These are phyloP conservation scores for Pediacus dermestoides DNA, from an alignment of 2,888 invertebrate species.

Conservation along the genomic window DNA sequence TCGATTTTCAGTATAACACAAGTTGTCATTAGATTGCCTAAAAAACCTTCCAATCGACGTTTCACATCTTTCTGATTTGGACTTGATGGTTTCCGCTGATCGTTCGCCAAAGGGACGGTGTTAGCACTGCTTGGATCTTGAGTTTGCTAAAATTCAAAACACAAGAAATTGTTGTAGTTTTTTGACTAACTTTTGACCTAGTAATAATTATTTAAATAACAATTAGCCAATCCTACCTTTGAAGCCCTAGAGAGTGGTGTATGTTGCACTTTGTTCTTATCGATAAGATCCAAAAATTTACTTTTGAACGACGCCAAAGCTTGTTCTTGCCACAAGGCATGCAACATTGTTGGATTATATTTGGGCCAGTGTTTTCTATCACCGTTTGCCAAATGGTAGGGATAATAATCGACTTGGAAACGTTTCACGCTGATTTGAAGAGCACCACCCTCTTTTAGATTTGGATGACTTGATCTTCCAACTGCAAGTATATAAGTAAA, in stretches of 20 bases:
- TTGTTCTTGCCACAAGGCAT: conserved; percentile 83
- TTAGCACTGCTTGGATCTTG: conserved; percentile 1
- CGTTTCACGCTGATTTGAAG: conserved; percentile 85
- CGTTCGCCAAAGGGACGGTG: no score
- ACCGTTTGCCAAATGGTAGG: conserved; percentile 88
- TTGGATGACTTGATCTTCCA: conserved; percentile 81
- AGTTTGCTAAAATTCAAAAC: neutral
- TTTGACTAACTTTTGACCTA: no score
- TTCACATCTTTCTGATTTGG: conserved; percentile 55
- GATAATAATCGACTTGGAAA: conserved; percentile 91
- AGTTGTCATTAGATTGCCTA: conserved; percentile 86
- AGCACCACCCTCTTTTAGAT: conserved; percentile 85
- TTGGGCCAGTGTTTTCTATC: conserved; percentile 88
- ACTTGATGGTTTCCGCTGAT: conserved; percentile 26
- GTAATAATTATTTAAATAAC: no score
- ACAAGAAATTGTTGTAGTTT: no score
- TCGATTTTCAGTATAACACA: conserved; percentile 86
- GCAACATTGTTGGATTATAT: conserved; percentile 75
- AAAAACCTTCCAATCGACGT: conserved; percentile 66
- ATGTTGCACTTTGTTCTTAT: conserved; percentile 56
- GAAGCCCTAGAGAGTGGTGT: conserved; percentile 49
- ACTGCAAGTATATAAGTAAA: conserved; percentile 52
- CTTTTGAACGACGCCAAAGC: conserved; percentile 76
- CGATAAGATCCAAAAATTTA: conserved; percentile 70
- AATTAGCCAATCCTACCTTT: conserved; percentile 26